Conservation (phyloP, 2,797 vertebrate species). For the Rhinatrema bivittatum region DNA sequence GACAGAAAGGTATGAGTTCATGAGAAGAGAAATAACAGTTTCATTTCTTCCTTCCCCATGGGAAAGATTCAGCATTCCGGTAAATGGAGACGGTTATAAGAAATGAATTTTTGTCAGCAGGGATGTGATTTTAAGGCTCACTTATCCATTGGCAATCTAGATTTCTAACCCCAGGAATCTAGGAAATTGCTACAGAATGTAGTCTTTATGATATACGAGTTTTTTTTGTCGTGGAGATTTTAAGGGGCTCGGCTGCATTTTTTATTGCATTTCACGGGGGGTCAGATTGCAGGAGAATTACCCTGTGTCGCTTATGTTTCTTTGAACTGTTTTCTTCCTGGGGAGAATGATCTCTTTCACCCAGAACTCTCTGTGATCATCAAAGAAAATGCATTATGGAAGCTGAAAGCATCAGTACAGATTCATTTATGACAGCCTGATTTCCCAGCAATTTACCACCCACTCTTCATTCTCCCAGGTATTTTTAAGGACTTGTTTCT, state of each 20-base stretch:
- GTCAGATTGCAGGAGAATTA: constrained; percentile 41
- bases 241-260: constrained; percentile 46
- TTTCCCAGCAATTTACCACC: constrained; percentile 27
- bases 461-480: neutral
- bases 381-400: constrained; percentile 42
- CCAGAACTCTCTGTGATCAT: constrained; percentile 44
- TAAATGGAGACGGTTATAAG: constrained; percentile 98
- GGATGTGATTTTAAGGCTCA: constrained; percentile 98
- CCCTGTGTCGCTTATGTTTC: constrained; percentile 32
- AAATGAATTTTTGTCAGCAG: constrained; percentile 90
- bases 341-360: constrained; percentile 26
- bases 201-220: constrained; percentile 84
- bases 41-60: constrained; percentile 96
- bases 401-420: constrained; percentile 28
- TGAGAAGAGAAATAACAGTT: constrained; percentile 99
- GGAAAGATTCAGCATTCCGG: constrained; percentile 90
- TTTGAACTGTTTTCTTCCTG: constrained; percentile 38
- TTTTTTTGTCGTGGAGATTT: constrained; percentile 57
- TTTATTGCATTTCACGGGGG: constrained; percentile 34
- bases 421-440: constrained; percentile 28
- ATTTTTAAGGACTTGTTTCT: constrained; percentile 8
- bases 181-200: constrained; percentile 82
- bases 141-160: constrained; percentile 97
- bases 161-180: constrained; percentile 92
- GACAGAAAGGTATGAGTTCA: constrained; percentile 95